phyloP scores from a whole-genome alignment of 2,888 invertebrate species.

The Ctena decussata region DNA sequence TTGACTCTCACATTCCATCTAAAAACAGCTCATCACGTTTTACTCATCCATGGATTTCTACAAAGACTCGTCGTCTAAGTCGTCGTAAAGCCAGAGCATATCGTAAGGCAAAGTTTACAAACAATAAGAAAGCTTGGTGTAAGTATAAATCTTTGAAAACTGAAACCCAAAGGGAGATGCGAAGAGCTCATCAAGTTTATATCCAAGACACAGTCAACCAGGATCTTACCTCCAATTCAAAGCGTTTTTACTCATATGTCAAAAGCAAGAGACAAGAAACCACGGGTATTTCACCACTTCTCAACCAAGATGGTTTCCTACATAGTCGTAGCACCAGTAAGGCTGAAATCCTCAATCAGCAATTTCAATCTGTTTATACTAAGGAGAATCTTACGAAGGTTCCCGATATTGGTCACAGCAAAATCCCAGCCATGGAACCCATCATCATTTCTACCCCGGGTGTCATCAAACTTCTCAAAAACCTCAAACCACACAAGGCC shows the following conservation, averaged over 20 bases:
- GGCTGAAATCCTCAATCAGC: too few species aligned
- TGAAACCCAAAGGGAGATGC: neutral
- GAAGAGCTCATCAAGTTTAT: neutral
- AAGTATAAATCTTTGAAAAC: neutral
- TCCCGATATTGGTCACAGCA: neutral
- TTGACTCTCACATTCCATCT: neutral
- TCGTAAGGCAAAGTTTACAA: neutral
- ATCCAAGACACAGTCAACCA: neutral
- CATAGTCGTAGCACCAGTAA: neutral
- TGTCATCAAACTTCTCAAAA: neutral
- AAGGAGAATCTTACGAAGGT: neutral
- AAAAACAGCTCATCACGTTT: neutral
- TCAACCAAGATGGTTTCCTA: slow-evolving; percentile 8
- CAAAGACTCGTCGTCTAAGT: neutral
- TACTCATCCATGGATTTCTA: neutral
- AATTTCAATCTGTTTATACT: slow-evolving; percentile 1
- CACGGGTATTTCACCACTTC: neutral
- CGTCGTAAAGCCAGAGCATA: neutral
- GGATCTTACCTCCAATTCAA: neutral
- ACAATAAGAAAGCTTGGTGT: neutral
- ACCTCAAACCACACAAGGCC: neutral
- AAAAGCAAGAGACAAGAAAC: slow-evolving; percentile 15
- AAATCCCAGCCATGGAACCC: neutral
- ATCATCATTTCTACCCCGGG: neutral
- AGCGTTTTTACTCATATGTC: slow-evolving; percentile 17